These are phyloP conservation scores for Aphelocoma californica DNA, from an alignment of 2,797 vertebrate species.

Conservation along the genomic window DNA sequence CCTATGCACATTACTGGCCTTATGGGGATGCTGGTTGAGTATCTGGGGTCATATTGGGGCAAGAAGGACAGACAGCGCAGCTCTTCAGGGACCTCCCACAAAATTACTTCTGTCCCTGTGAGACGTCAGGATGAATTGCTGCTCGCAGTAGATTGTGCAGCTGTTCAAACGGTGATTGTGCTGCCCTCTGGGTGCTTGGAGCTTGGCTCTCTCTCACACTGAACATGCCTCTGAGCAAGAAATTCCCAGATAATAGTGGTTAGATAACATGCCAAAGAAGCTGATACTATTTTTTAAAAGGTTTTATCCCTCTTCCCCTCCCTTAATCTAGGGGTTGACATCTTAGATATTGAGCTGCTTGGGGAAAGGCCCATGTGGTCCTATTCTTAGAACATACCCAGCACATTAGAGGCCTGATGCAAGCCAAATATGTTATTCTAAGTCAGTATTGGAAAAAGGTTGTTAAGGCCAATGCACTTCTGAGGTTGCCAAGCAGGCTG, in stretches of 20 bases:
- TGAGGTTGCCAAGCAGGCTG: not conserved
- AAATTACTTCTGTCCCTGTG: slow-evolving; percentile 18
- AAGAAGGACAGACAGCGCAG: not conserved
- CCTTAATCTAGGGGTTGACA: slow-evolving; percentile 45
- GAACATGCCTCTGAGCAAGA: slow-evolving; percentile 49
- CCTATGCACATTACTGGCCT: not conserved
- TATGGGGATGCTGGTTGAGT: not conserved
- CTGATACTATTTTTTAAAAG: slow-evolving; percentile 50
- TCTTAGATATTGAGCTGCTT: slow-evolving; percentile 33
- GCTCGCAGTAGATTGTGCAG: not conserved
- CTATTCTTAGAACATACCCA: slow-evolving; percentile 25
- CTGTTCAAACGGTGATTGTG: slow-evolving; percentile 43
- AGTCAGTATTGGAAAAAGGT: slow-evolving; percentile 51
- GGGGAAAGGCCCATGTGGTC: not conserved
- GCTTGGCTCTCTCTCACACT: slow-evolving; percentile 25
- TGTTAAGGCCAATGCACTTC: not conserved
- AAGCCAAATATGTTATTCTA: slow-evolving; percentile 44
- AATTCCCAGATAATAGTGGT: slow-evolving; percentile 52
- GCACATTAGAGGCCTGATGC: not conserved
- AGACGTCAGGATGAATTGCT: slow-evolving; percentile 38
- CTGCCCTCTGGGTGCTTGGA: slow-evolving; percentile 34
- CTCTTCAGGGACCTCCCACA: slow-evolving; percentile 18
- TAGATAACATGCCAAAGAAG: slow-evolving; percentile 53
- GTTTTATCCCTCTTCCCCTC: slow-evolving; percentile 41
- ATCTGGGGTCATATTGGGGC: not conserved